phyloP scores from a whole-genome alignment of 92 coral and sea anemone species.

The Porites cylindrica region DNA sequence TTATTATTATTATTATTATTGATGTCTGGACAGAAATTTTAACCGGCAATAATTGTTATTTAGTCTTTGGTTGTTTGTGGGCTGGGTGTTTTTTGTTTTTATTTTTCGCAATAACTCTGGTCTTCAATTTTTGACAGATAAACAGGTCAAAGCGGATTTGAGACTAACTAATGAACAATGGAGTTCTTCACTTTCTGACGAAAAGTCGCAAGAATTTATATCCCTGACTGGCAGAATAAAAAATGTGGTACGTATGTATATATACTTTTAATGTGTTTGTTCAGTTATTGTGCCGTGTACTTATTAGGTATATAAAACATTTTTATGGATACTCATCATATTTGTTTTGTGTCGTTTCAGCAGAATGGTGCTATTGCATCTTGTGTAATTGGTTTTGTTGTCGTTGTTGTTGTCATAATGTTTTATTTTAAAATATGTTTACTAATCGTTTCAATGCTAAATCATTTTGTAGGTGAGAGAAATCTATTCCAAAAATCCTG shows the following conservation, averaged over 20 bases:
- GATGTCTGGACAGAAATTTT: too few relatives aligned
- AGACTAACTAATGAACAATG: constrained; percentile 72
- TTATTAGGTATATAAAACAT: too few relatives aligned
- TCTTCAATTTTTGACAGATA: constrained; percentile 9
- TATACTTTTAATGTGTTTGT: too few relatives aligned
- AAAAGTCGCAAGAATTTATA: constrained; percentile 50
- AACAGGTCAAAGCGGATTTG: constrained; percentile 66
- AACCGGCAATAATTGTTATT: too few relatives aligned
- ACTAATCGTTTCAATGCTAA: background rate
- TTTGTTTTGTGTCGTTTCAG: background rate
- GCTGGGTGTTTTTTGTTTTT: background rate
- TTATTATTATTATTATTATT: too few relatives aligned
- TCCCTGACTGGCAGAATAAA: constrained; percentile 51
- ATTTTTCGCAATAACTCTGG: background rate
- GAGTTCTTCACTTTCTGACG: constrained; percentile 57
- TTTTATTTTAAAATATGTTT: background rate
- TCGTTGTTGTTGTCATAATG: too few relatives aligned
- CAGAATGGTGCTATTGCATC: background rate
- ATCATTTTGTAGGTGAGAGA: constrained; percentile 46
- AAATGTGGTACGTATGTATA: constrained; percentile 60
- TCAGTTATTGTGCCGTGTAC: background rate
- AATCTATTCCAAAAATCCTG: constrained; percentile 51
- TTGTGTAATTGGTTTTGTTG: too few relatives aligned
- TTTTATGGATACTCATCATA: background rate
- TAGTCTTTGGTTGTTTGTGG: too few relatives aligned